A percentile compares a stretch with the other conserved stretches of the same genome.
Conservation (phyloP, 2,113 vertebrate species). For the Serinus canaria region DNA sequence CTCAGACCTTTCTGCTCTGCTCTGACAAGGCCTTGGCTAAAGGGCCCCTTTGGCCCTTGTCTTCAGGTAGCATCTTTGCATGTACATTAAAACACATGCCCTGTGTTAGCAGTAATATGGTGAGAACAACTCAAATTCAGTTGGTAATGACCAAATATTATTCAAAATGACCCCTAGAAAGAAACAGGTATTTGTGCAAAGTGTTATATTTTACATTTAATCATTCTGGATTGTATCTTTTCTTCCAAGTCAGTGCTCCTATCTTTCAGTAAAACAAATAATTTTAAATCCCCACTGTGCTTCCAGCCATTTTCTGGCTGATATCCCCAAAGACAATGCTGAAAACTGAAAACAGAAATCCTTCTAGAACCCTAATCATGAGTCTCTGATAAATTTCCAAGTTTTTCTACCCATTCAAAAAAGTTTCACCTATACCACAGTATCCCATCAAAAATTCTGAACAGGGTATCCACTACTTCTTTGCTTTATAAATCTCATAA, state of each 20-base stretch:
- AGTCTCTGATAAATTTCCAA: background rate
- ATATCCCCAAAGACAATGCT: background rate
- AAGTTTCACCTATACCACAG: background rate
- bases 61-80: background rate
- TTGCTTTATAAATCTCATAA: background rate
- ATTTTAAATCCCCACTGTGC: background rate
- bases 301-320: background rate
- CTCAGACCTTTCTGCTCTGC: background rate
- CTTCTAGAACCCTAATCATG: background rate
- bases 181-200: background rate
- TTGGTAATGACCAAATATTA: background rate
- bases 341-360: background rate
- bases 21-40: background rate
- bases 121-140: background rate
- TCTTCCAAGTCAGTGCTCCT: background rate
- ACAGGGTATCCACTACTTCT: background rate
- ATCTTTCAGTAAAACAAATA: background rate
- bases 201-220: background rate
- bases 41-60: background rate
- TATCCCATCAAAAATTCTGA: background rate
- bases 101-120: background rate
- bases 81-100: background rate
- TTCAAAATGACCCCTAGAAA: background rate
- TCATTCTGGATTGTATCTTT: background rate
- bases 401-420: background rate